Conservation (phyloP, 2,797 vertebrate genomes). For the Gadopsis marmoratus region DNA sequence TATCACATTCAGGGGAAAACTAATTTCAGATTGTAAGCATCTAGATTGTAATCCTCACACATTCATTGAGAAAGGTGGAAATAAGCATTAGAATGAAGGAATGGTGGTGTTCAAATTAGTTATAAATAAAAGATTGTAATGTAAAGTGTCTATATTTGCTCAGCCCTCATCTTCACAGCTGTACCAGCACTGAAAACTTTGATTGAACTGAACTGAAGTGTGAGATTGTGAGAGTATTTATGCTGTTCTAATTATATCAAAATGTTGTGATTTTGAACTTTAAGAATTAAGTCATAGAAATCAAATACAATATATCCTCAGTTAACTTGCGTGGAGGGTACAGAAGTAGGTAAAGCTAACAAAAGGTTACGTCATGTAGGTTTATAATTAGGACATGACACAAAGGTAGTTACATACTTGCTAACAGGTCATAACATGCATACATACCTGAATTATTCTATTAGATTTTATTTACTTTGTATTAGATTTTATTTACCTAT, state of each 20-base stretch:
- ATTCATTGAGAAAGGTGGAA: background rate
- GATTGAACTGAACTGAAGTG: constrained; percentile 6
- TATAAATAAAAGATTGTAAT: constrained; percentile 21
- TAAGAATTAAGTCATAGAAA: background rate
- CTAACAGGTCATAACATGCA: background rate
- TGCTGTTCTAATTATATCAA: constrained; percentile 9
- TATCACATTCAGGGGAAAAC: constrained; percentile 12
- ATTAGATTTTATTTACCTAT: too few relatives aligned
- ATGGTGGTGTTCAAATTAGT: background rate
- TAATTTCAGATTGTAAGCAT: constrained; percentile 1
- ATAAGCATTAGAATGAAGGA: background rate
- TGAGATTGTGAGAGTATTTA: constrained; percentile 4
- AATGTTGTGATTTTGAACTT: constrained; percentile 4
- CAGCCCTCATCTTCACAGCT: constrained; percentile 17
- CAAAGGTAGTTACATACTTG: background rate
- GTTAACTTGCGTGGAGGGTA: background rate
- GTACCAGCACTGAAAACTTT: constrained; percentile 4
- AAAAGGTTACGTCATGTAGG: background rate
- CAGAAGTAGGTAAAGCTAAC: background rate
- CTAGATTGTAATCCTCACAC: background rate
- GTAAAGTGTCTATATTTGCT: constrained; percentile 13
- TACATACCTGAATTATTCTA: too few relatives aligned
- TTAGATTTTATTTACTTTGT: too few relatives aligned
- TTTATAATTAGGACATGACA: background rate
- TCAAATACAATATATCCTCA: background rate